A percentile compares a stretch with the other conserved stretches of the same genome.
These are phyloP conservation scores for Maccullochella peelii DNA, from an alignment of 2,113 vertebrate genomes.

Conservation along the genomic window DNA sequence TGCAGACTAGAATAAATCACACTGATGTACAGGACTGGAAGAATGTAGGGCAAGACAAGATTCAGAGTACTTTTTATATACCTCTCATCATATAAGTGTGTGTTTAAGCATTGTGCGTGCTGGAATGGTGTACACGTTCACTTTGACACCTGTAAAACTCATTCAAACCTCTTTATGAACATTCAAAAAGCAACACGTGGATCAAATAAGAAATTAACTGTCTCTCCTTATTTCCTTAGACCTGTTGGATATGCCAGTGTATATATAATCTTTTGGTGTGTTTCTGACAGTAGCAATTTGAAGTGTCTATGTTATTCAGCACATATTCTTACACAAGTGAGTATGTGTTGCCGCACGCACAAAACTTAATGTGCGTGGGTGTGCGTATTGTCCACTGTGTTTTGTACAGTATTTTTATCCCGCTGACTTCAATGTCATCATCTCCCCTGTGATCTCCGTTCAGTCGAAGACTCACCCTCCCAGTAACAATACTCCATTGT, in stretches of 20 bases:
- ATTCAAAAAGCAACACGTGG: slow-evolving; percentile 26
- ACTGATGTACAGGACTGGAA: not conserved
- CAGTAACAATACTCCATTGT: slow-evolving; percentile 79
- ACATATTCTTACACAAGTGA: not conserved
- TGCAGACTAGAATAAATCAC: no score
- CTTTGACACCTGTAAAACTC: slow-evolving; percentile 27
- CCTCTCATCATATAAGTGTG: slow-evolving; percentile 1
- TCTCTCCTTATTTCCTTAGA: slow-evolving; percentile 13
- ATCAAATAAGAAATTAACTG: slow-evolving; percentile 14
- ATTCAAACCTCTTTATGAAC: slow-evolving; percentile 17
- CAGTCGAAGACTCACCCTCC: slow-evolving; percentile 50
- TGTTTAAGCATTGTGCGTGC: slow-evolving; percentile 5
- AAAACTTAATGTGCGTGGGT: not conserved
- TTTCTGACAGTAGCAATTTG: slow-evolving; percentile 16
- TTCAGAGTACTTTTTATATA: not conserved
- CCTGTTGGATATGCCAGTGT: not conserved
- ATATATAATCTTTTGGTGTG: not conserved
- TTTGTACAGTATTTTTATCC: slow-evolving; percentile 50
- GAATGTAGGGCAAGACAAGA: not conserved
- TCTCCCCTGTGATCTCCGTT: slow-evolving; percentile 56
- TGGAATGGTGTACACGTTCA: slow-evolving; percentile 3
- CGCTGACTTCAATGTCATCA: slow-evolving; percentile 66
- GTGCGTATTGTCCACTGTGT: slow-evolving; percentile 34
- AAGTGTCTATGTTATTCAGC: slow-evolving; percentile 8
- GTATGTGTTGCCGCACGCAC: slow-evolving; percentile 3